Percentiles rank a stretch among this genome's conserved stretches.
phyloP scores from a whole-genome alignment of 2,888 invertebrate species.

The Phyllotreta striolata region DNA sequence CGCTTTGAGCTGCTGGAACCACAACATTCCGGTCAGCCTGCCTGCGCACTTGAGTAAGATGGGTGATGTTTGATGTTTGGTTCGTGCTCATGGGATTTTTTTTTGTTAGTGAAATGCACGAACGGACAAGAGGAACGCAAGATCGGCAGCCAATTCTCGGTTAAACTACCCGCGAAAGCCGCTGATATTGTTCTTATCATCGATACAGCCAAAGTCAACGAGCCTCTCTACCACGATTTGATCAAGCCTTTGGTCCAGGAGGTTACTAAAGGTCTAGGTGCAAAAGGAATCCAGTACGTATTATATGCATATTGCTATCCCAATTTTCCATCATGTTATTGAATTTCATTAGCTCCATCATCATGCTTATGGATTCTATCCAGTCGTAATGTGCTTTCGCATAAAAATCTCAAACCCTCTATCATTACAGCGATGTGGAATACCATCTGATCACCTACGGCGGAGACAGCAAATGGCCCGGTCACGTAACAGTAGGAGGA shows the following conservation, averaged over 20 bases:
- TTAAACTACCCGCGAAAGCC: slow-evolving; percentile 74
- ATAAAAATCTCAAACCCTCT: neutral
- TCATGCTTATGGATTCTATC: too few species aligned
- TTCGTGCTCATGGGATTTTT: neutral
- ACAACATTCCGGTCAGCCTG: slow-evolving; percentile 68
- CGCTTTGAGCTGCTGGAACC: slow-evolving; percentile 68
- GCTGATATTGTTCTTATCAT: slow-evolving; percentile 84
- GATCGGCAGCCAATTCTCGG: slow-evolving; percentile 70
- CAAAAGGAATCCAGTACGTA: slow-evolving; percentile 70
- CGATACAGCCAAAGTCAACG: slow-evolving; percentile 71
- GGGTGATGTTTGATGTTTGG: neutral
- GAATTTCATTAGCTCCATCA: too few species aligned
- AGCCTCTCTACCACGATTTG: slow-evolving; percentile 70
- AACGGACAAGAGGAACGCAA: slow-evolving; percentile 60
- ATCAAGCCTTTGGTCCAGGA: slow-evolving; percentile 69
- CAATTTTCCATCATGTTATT: too few species aligned
- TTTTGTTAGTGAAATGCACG: slow-evolving; percentile 54
- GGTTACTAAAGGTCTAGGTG: slow-evolving; percentile 68
- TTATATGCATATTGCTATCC: neutral
- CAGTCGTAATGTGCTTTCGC: too few species aligned
- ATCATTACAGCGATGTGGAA: slow-evolving; percentile 65
- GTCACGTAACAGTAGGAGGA: slow-evolving; percentile 65
- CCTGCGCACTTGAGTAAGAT: slow-evolving; percentile 70
- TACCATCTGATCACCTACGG: slow-evolving; percentile 68
- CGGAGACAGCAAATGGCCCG: slow-evolving; percentile 65